Base-by-base conservation (phyloP, 2,113 vertebrate genomes). In the Sceloporus undulatus region DNA sequence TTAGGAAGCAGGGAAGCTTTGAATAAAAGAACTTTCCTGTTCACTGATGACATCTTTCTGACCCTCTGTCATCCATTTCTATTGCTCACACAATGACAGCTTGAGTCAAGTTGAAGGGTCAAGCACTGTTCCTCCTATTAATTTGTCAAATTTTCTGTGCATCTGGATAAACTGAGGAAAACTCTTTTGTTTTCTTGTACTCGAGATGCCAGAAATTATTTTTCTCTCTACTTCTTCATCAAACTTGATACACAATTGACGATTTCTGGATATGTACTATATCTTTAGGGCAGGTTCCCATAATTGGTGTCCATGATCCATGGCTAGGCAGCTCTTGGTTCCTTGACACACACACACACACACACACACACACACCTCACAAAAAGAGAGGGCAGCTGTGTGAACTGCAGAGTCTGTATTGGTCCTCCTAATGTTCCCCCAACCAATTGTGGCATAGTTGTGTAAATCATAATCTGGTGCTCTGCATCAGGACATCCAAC, bases 51-150 rank as follows among this genome's bases (percentile, higher is more conserved):
- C 62, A 70, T 78, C 52, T 68, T 70, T 40, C 81, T 88, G 82
- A 78, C 80, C 65, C 14, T 70, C 81, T 88, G 48, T 84, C 87
- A 88, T 70, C 73, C n/a, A 65, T 83, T 76, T 76, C 87, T 14
- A 13, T 84, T 56, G n/a, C 23, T 59, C 40, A 66, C 59, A 88
- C 23, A 48, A n/a, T 77, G 40, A 70, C 25, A 77, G n/a, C 34
- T 68, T 83, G 73, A 13, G 42, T 18, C 9, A 8, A 40, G 42
- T 83, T 88, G 56, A 65, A 78, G 77, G 73, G 80, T 88, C 80
- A 87, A 56, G 29, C 80, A 66, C 5, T 40, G 54, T 74, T 88
- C 75, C 52, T 29, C n/a, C n/a, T 68, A 84, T 5, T 68, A 23
- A 77, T 56, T 78, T 88, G n/a, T 78, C 73, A 83, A 14, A 16